Percentiles rank a stretch among this genome's conserved stretches.
These are phyloP conservation scores for Ophion slaviceki DNA, from an alignment of 2,888 invertebrate genomes.

Conservation along the genomic window DNA sequence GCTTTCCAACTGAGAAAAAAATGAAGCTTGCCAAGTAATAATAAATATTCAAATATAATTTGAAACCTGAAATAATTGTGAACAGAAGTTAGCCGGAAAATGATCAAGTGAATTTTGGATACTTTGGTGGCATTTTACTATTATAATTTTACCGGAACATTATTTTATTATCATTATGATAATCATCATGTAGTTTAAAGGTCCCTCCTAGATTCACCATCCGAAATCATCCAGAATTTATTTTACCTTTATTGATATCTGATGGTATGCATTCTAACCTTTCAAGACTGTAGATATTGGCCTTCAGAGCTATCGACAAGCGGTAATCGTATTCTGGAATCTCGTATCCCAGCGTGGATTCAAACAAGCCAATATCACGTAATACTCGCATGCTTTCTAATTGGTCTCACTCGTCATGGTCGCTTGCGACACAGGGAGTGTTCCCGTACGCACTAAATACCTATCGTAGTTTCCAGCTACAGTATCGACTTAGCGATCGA, in stretches of 20 bases:
- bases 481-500: conserved; percentile 3
- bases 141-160: background rate
- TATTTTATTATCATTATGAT: background rate
- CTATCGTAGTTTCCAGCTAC: conserved; percentile 3
- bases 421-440: conserved; percentile 8
- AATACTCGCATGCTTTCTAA: conserved; percentile 40
- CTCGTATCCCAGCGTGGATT: background rate
- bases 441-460: conserved; percentile 5
- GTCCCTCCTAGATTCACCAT: background rate
- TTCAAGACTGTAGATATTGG: conserved; percentile 5
- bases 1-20: too few relatives aligned
- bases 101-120: background rate
- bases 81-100: too few relatives aligned
- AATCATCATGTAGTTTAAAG: background rate
- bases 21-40: too few relatives aligned
- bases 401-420: conserved; percentile 31
- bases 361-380: conserved; percentile 14
- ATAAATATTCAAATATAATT: too few relatives aligned
- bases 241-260: background rate
- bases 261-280: conserved; percentile 2
- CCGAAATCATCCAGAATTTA: background rate
- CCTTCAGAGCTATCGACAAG: conserved; percentile 18
- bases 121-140: background rate
- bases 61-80: too few relatives aligned
- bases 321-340: conserved; percentile 23